A percentile compares a stretch with the other conserved stretches of the same genome.
phyloP scores from a whole-genome alignment of 2,113 vertebrate genomes.

The Raja brachyura region DNA sequence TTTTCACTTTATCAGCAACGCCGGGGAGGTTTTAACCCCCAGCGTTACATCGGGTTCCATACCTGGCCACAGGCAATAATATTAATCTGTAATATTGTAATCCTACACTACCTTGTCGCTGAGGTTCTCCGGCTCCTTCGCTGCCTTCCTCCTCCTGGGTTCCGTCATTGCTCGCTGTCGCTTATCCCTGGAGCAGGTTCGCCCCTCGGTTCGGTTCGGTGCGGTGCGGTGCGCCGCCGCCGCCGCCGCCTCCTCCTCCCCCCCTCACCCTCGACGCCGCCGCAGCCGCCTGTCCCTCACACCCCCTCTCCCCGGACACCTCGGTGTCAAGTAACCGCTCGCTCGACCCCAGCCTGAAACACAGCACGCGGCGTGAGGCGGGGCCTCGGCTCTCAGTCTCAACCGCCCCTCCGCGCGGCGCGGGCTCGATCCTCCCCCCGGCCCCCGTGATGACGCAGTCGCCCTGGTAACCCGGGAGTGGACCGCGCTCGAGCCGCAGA shows the following conservation, averaged over 20 bases:
- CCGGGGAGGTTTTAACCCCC: background rate
- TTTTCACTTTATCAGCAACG: background rate
- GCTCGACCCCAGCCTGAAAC: background rate
- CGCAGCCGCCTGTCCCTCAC: background rate
- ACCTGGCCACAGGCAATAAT: background rate
- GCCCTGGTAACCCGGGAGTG: background rate
- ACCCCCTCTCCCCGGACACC: background rate
- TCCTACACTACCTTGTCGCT: conserved; percentile 22
- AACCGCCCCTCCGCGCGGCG: background rate
- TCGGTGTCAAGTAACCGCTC: background rate
- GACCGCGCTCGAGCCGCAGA: conserved; percentile 6
- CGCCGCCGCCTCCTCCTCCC: background rate
- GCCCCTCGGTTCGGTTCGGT: too few relatives aligned
- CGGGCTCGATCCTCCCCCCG: background rate
- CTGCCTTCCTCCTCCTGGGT: conserved; percentile 3
- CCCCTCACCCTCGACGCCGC: background rate
- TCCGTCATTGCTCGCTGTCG: background rate
- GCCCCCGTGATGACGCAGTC: background rate
- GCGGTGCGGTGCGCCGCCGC: background rate
- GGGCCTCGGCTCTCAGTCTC: background rate
- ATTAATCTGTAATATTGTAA: too few relatives aligned
- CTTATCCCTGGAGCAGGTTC: background rate
- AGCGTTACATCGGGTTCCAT: background rate
- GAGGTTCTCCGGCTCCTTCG: conserved; percentile 14
- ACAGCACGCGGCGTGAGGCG: background rate